Percentiles rank a stretch among this genome's conserved stretches.
Evolutionary conservation across 2,113 vertebrate genomes (phyloP).

Genomic region (Cyprinodon variegatus): DNA sequence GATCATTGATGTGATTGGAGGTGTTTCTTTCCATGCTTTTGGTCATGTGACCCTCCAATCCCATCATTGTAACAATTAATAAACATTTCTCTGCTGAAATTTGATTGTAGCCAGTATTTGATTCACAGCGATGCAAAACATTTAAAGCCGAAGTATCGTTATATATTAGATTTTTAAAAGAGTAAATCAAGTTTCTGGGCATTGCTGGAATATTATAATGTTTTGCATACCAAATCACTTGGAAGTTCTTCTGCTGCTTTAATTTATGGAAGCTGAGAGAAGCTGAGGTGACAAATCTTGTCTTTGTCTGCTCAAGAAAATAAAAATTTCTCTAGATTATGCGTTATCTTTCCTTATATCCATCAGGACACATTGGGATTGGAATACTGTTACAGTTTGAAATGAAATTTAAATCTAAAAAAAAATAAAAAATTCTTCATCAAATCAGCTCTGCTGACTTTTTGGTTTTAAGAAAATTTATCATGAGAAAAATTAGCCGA

Average conservation of each 20-base stretch:
- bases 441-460: no score
- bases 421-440: no score
- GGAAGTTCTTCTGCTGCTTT: conserved; percentile 83
- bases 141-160: conserved; percentile 36
- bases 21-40: not conserved
- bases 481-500: no score
- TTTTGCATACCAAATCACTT: conserved; percentile 75
- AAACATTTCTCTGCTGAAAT: not conserved
- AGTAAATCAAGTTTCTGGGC: conserved; percentile 84
- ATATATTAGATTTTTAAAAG: conserved; percentile 83
- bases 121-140: conserved; percentile 17
- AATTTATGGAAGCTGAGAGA: conserved; percentile 17
- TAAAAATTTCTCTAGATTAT: not conserved
- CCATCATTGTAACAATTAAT: not conserved
- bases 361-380: no score
- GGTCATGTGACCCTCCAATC: not conserved
- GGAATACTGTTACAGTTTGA: no score
- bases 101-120: not conserved
- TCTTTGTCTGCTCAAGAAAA: not conserved
- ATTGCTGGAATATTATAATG: conserved; percentile 90
- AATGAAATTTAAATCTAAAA: no score
- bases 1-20: not conserved
- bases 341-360: no score
- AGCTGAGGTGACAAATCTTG: not conserved
- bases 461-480: no score